Evolutionary conservation across 2,113 vertebrate genomes (phyloP), one percentile per base, ranked within the genome.

Genomic region (Centropristis striata): DNA sequence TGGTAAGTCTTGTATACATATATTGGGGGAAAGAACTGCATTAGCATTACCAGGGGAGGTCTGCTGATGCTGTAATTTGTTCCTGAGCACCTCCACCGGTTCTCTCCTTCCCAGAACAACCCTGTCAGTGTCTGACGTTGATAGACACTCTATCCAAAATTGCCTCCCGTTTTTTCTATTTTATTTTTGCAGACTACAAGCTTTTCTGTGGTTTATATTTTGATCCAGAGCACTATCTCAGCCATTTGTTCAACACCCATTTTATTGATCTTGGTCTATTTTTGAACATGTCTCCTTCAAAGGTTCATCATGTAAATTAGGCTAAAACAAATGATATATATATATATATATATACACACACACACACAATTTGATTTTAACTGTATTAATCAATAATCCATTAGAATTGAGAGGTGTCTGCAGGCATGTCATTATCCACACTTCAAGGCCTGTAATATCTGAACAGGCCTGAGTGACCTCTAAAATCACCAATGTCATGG

Each of bases 11-110:
- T 75, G 58, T 86, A 63, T 86, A 68, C 54, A 81, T 78, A 76
- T 72, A 61, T n/a, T 68, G 75, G 60, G 58, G 64, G 64, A 59
- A 57, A 75, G 67, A 78, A 78, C 73, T 59, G 72, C 79, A 85
- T 88, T 86, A 86, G 73, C 79, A 69, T 84, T 78, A 78, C 67
- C 83, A 81, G 53, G 77, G 72, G 89, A 92, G 59, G 86, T 84
- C 81, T 89, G 85, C 81, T 86, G 87, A 88, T 81, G 83, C 83
- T 82, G 69, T 85, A 80, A 89, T 88, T 89, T 86, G 81, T 76
- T 80, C 57, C 79, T 51, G 73, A 75, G 76, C 83, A 75, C 78
- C 76, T 85, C 70, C 59, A 66, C 54, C 23, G 4, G 23, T 58
- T 71, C 57, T 77, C 76, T 80, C 32, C 71, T 84, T 86, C 84